Percentiles rank a stretch among this genome's conserved stretches.
These are phyloP conservation scores for Troides oblongomaculatus DNA, from an alignment of 2,888 invertebrate species.

Conservation along the genomic window DNA sequence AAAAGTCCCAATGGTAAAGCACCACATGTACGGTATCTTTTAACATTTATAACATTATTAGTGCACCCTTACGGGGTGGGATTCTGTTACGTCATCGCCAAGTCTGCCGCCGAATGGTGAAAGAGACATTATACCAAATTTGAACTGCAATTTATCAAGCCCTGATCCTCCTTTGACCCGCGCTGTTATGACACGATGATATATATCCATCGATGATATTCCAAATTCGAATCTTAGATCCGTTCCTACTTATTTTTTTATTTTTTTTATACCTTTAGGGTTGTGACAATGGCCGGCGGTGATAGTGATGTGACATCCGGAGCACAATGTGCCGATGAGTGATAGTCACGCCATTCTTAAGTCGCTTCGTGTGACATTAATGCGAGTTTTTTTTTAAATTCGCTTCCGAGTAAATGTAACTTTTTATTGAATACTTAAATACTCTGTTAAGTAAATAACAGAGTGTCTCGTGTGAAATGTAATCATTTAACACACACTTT, in stretches of 20 bases:
- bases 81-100: conserved; percentile 68
- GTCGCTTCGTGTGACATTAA: conserved; percentile 30
- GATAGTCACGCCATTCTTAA: conserved; percentile 47
- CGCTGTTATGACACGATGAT: conserved; percentile 79
- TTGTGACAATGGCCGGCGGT: conserved; percentile 43
- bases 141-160: conserved; percentile 77
- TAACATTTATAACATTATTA: conserved; percentile 30
- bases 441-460: conserved; percentile 7
- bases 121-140: conserved; percentile 79
- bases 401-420: conserved; percentile 22
- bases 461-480: conserved; percentile 28
- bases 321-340: conserved; percentile 63
- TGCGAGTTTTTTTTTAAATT: conserved; percentile 16
- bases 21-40: not conserved
- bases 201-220: conserved; percentile 76
- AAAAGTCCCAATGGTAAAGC: not conserved
- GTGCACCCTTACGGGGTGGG: conserved; percentile 50
- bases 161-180: conserved; percentile 73
- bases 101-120: conserved; percentile 61
- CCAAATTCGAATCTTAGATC: conserved; percentile 61
- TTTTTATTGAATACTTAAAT: not conserved
- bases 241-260: conserved; percentile 52
- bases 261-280: conserved; percentile 31
- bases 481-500: conserved; percentile 42
- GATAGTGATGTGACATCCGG: conserved; percentile 73